These are phyloP conservation scores for Microctenopoma steveboyesi DNA, from an alignment of 2,797 vertebrate genomes.

Conservation along the genomic window DNA sequence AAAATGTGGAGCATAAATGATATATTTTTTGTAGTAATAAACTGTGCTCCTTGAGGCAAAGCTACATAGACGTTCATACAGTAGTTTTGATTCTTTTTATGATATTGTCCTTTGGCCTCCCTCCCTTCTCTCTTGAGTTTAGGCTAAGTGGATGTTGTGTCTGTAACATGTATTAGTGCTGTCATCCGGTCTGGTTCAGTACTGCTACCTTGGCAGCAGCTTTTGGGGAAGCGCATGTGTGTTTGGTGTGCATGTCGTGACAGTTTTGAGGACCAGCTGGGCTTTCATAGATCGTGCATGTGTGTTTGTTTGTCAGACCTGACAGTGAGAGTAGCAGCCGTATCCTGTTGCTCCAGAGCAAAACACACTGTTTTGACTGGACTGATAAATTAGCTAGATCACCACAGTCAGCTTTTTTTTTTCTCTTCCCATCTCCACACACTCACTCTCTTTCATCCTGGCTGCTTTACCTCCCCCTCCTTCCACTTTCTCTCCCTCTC, in stretches of 20 bases:
- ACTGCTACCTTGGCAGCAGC: slow-evolving; percentile 74
- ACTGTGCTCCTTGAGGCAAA: background rate
- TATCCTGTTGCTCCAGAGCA: slow-evolving; percentile 69
- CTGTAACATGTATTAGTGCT: slow-evolving; percentile 72
- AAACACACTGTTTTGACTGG: slow-evolving; percentile 70
- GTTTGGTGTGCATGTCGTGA: slow-evolving; percentile 35
- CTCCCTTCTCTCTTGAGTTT: slow-evolving; percentile 56
- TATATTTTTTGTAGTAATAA: background rate
- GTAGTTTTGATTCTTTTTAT: slow-evolving; percentile 25
- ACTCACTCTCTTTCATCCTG: slow-evolving; percentile 38
- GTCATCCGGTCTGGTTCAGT: slow-evolving; percentile 72
- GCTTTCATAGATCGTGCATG: slow-evolving; percentile 49
- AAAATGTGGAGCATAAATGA: too few species aligned
- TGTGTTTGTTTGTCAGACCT: slow-evolving; percentile 59
- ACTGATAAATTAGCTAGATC: slow-evolving; percentile 68
- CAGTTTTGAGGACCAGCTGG: slow-evolving; percentile 68
- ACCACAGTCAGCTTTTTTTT: slow-evolving; percentile 68
- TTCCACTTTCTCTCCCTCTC: slow-evolving; percentile 17
- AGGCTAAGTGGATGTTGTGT: slow-evolving; percentile 76
- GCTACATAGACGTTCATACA: slow-evolving; percentile 5
- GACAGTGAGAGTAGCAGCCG: slow-evolving; percentile 58
- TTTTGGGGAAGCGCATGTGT: slow-evolving; percentile 45
- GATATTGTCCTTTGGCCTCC: slow-evolving; percentile 47
- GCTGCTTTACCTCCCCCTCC: slow-evolving; percentile 6
- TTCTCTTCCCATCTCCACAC: slow-evolving; percentile 29